These are phyloP conservation scores for Pelobates cultripes DNA, from an alignment of 2,797 vertebrate genomes.

Conservation along the genomic window DNA sequence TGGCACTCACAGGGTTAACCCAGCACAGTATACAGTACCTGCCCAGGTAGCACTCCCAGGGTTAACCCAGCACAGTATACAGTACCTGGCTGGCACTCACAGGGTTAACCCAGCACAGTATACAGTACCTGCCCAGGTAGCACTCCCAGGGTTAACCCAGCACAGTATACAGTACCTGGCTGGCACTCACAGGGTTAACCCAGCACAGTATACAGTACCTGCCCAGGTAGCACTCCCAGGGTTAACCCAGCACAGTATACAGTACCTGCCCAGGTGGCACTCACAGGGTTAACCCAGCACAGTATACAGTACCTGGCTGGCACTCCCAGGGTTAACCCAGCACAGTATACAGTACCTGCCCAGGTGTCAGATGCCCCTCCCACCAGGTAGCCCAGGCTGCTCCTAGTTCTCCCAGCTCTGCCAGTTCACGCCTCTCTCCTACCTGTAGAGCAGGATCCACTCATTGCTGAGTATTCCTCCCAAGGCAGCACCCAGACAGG, in stretches of 20 bases:
- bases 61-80: neutral
- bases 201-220: neutral
- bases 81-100: neutral
- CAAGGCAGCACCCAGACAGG: neutral
- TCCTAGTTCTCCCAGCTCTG: conserved; percentile 8
- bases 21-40: neutral
- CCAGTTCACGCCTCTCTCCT: conserved; percentile 21
- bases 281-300: conserved; percentile 18
- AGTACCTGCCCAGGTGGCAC: neutral
- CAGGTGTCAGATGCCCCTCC: neutral
- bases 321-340: neutral
- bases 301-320: neutral
- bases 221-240: neutral
- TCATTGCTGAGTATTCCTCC: conserved; percentile 24
- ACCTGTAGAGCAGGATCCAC: conserved; percentile 44
- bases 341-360: neutral
- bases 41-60: neutral
- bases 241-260: neutral
- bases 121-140: neutral
- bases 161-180: neutral
- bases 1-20: conserved; percentile 2
- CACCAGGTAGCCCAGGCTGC: neutral
- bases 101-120: conserved; percentile 10
- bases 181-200: conserved; percentile 15
- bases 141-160: neutral